Conservation (phyloP, 1,140 invertebrate species). For the Aphidius ervi region DNA sequence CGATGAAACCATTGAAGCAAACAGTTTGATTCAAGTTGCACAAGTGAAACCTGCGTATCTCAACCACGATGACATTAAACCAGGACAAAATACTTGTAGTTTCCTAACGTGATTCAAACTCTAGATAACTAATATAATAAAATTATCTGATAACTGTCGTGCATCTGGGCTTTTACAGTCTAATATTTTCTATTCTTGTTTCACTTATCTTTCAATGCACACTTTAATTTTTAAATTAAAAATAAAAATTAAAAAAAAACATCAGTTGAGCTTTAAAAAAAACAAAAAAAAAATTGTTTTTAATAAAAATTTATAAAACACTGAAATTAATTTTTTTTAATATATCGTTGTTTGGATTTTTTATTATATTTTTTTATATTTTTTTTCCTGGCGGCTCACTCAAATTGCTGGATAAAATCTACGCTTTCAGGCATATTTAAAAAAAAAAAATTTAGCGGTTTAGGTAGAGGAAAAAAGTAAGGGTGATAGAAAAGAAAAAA, state of each 20-base stretch:
- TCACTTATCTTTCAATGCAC: too few relatives aligned
- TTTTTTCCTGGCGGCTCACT: not conserved
- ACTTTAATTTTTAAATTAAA: not conserved
- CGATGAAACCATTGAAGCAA: too few relatives aligned
- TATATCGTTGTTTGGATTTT: too few relatives aligned
- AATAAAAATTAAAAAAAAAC: not conserved
- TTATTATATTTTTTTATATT: constrained; percentile 3
- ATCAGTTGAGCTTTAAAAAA: not conserved
- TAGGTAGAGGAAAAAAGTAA: not conserved
- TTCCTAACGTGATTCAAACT: constrained; percentile 39
- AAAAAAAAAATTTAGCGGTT: not conserved
- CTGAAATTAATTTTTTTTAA: too few relatives aligned
- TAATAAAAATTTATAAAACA: too few relatives aligned
- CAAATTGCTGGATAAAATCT: constrained; percentile 21
- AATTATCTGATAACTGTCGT: constrained; percentile 39
- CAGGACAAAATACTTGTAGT: constrained; percentile 15
- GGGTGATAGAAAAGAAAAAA: not conserved
- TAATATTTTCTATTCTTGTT: too few relatives aligned
- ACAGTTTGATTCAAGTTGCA: too few relatives aligned
- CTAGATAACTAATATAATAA: constrained; percentile 36
- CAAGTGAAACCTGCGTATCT: too few relatives aligned
- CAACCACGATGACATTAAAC: not conserved
- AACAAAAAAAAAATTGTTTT: not conserved
- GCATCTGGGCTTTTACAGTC: constrained; percentile 9
- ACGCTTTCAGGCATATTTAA: not conserved